Base-by-base conservation (phyloP, 2,888 invertebrate genomes). In the Cosmopolites sordidus region DNA sequence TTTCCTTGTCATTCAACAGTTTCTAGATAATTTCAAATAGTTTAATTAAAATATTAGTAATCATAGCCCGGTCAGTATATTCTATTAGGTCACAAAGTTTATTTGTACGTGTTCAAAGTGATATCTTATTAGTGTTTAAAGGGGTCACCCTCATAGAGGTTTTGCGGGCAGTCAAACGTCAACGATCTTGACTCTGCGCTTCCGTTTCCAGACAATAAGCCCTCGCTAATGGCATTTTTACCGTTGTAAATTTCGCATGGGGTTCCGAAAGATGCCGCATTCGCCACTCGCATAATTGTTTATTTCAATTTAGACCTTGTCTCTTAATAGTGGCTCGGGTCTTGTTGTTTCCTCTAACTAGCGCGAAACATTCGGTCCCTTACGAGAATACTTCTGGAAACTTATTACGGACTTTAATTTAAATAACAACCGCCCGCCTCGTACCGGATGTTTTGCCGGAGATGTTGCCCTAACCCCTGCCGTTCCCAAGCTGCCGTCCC, bases 381-480 rank as follows among this genome's bases (percentile, higher is more conserved):
- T 65, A 62, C 64, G 65, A 63, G 66, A 65, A 67, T 67, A 67
- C 67, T 67, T 66, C 58, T 60, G 59, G 56, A 59, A 67, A 66
- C 64, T 67, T 66, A 67, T 65, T 64, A 63, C 64, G 55, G 64
- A 66, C 66, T 66, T 66, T 66, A 66, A 66, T 67, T 66, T 66
- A 65, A 66, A 66, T 66, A 65, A 65, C 66, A 64, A 65, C 64
- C 56, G 52, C 48, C 18, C 52, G 45, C 41, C 46, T 52, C 48
- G 39, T 43, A 39, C 55, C 51, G 55, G 48, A 53, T 53, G 56
- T 56, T 56, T 41, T 56, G 22, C 52, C 43, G 42, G 56, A 51
- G 45, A 52, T 56, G 56, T 52, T 56, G 16, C 44, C 43, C 48
- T 39, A 17, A 9, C 42, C 39, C 39, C 22, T 22, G 22, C 8